phyloP scores from a whole-genome alignment of 1,140 invertebrate species.

The Drosophila malerkotliana region DNA sequence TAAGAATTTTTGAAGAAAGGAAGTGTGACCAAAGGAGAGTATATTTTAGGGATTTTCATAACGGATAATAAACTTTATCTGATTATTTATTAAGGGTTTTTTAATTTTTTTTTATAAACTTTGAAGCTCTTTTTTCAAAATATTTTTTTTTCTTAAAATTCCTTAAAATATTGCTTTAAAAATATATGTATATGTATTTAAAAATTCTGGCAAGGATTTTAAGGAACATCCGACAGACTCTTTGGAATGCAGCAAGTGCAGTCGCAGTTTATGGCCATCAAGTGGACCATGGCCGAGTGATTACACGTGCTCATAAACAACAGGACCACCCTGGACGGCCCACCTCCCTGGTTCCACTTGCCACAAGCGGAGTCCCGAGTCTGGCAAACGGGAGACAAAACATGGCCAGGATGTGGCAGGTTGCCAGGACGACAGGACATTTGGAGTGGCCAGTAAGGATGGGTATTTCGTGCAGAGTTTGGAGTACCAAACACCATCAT shows the following conservation, averaged over 20 bases:
- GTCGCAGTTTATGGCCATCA: constrained; percentile 52
- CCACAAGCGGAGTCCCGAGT: constrained; percentile 11
- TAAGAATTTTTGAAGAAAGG: too few relatives aligned
- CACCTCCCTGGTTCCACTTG: not conserved
- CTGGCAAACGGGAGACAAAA: constrained; percentile 41
- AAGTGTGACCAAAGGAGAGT: too few relatives aligned
- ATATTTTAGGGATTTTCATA: too few relatives aligned
- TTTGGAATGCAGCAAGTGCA: constrained; percentile 8
- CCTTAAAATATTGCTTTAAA: not conserved
- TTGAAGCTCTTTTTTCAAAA: not conserved
- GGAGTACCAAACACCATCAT: constrained; percentile 10
- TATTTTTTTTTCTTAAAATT: not conserved
- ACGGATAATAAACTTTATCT: not conserved
- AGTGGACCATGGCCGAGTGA: constrained; percentile 71
- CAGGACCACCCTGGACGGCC: constrained; percentile 20
- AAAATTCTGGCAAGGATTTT: not conserved
- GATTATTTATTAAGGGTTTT: not conserved
- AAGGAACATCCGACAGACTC: not conserved
- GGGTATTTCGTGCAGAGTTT: not conserved
- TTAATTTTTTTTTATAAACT: not conserved
- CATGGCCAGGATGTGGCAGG: constrained; percentile 26
- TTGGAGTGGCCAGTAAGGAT: constrained; percentile 1
- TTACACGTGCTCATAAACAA: constrained; percentile 74
- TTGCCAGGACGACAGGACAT: constrained; percentile 1
- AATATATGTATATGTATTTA: not conserved